Percentiles rank a stretch among this genome's conserved stretches.
phyloP scores from a whole-genome alignment of 2,797 vertebrate genomes.

The Gymnothorax reevesii region DNA sequence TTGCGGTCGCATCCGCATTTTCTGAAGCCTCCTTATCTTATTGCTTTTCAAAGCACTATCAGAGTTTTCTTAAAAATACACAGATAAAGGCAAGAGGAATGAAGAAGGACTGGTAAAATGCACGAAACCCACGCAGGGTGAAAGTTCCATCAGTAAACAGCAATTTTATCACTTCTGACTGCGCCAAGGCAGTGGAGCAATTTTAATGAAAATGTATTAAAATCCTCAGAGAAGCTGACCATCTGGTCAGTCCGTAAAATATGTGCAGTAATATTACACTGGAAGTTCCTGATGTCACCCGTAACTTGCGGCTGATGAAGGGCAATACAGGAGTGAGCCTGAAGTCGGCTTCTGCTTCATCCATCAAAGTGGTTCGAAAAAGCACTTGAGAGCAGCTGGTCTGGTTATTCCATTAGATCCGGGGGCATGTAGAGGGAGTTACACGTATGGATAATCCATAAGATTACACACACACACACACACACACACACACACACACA shows the following conservation, averaged over 20 bases:
- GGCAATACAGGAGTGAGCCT: neutral
- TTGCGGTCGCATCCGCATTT: neutral
- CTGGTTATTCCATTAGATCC: neutral
- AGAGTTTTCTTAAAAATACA: neutral
- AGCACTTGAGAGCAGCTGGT: neutral
- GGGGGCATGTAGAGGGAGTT: neutral
- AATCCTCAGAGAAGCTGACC: neutral
- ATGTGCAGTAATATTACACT: neutral
- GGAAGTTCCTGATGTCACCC: neutral
- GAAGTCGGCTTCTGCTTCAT: neutral
- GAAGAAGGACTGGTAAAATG: neutral
- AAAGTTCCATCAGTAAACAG: neutral
- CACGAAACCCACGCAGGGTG: neutral
- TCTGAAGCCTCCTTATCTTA: conserved; percentile 16
- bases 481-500: no score
- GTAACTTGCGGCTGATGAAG: neutral
- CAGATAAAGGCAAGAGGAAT: neutral
- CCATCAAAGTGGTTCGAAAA: neutral
- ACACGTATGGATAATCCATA: neutral
- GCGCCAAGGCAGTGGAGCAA: neutral
- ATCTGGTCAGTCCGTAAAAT: neutral
- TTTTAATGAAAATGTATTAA: neutral
- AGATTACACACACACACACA: neutral
- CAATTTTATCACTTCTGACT: neutral
- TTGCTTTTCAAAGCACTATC: neutral